A percentile compares a stretch with the other conserved stretches of the same genome.
These are phyloP conservation scores for Probaryconus sp. DNA, from an alignment of 1,140 invertebrate genomes.

Conservation along the genomic window DNA sequence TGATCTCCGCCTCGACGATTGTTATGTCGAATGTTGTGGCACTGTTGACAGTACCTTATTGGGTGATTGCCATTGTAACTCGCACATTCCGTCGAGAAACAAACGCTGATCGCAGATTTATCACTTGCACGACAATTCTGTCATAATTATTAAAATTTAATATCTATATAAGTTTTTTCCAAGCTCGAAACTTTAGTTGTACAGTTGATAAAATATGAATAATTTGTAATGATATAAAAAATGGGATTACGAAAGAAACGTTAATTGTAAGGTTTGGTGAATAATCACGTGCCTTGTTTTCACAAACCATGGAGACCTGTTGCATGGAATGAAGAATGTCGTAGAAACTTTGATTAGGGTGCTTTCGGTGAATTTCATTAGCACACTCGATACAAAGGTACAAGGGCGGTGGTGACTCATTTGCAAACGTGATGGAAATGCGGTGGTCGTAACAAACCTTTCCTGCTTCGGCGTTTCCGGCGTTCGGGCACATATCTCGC, in stretches of 20 bases:
- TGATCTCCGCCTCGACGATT: conserved; percentile 91
- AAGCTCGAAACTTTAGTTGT: too few relatives aligned
- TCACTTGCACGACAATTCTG: conserved; percentile 95
- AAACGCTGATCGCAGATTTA: conserved; percentile 96
- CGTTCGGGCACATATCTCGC: conserved; percentile 90
- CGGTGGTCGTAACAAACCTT: conserved; percentile 95
- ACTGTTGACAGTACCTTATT: conserved; percentile 94
- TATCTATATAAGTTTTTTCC: neutral
- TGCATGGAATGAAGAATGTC: conserved; percentile 97
- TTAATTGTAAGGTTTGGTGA: neutral
- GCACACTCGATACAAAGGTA: conserved; percentile 98
- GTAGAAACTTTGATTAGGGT: conserved; percentile 90
- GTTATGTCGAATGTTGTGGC: conserved; percentile 93
- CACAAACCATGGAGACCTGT: conserved; percentile 95
- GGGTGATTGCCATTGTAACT: conserved; percentile 97
- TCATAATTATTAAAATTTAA: neutral
- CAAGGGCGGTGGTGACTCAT: conserved; percentile 93
- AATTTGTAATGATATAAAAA: too few relatives aligned
- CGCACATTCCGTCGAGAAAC: conserved; percentile 97
- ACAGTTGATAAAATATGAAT: too few relatives aligned
- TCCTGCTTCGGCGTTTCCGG: conserved; percentile 89
- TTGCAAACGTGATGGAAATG: conserved; percentile 89
- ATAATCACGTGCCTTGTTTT: conserved; percentile 90
- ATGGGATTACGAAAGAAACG: too few relatives aligned
- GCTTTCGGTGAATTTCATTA: conserved; percentile 91